Conservation (phyloP, 2,888 invertebrate species). For the Calameuta idolon region DNA sequence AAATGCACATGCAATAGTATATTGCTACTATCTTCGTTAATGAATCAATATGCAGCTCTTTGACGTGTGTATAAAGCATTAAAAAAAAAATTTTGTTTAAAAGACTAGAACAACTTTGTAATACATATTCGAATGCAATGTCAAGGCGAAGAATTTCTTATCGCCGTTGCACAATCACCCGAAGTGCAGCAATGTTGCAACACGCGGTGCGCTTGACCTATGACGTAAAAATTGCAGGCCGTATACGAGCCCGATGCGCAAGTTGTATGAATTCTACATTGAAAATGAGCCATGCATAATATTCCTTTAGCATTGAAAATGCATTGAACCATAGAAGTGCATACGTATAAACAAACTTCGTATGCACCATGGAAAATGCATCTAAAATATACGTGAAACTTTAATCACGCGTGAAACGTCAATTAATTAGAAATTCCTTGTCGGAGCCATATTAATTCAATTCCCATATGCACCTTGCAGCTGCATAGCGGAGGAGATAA, state of each 20-base stretch:
- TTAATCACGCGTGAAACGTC: background rate
- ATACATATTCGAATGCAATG: conserved; percentile 27
- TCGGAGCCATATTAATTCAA: background rate
- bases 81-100: background rate
- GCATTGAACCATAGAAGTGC: background rate
- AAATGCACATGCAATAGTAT: background rate
- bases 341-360: background rate
- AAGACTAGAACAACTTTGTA: background rate
- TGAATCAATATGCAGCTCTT: background rate
- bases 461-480: background rate
- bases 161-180: conserved; percentile 36
- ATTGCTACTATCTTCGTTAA: background rate
- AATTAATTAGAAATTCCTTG: background rate
- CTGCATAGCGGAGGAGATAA: background rate
- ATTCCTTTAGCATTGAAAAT: background rate
- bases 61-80: background rate
- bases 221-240: conserved; percentile 34
- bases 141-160: conserved; percentile 45
- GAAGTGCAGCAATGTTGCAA: conserved; percentile 37
- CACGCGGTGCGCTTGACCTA: conserved; percentile 36
- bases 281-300: background rate
- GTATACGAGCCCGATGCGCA: background rate
- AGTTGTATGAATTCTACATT: background rate
- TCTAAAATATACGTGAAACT: background rate
- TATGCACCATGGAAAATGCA: background rate